Percentiles rank a stretch among this genome's conserved stretches.
Evolutionary conservation across 2,113 vertebrate species (phyloP).

Genomic region (Dromaius novaehollandiae): DNA sequence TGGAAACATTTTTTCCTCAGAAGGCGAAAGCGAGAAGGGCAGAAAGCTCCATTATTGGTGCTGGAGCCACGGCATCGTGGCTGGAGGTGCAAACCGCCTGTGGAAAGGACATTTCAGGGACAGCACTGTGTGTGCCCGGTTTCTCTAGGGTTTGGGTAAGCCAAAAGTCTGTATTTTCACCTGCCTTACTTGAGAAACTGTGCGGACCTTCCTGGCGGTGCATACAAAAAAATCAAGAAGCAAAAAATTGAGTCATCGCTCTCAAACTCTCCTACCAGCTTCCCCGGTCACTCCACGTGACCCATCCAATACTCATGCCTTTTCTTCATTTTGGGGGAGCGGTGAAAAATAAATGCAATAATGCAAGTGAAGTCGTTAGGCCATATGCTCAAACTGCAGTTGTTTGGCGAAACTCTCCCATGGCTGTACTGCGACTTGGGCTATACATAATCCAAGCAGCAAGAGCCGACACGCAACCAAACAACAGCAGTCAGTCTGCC

Average conservation of each 20-base stretch:
- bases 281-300: slow-evolving; percentile 18
- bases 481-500: neutral
- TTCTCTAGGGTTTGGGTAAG: neutral
- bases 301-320: slow-evolving; percentile 23
- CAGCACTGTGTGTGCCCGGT: accelerated
- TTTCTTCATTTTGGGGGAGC: slow-evolving; percentile 34
- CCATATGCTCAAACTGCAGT: neutral
- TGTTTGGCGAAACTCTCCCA: neutral
- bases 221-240: neutral
- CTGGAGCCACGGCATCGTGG: accelerated
- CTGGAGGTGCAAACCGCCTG: neutral
- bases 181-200: neutral
- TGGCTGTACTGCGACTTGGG: neutral
- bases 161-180: neutral
- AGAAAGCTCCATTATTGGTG: neutral
- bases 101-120: neutral
- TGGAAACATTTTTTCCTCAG: slow-evolving; percentile 38
- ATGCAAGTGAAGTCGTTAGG: neutral
- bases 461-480: neutral
- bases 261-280: slow-evolving; percentile 28
- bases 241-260: slow-evolving; percentile 15
- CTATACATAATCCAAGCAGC: neutral
- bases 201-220: slow-evolving; percentile 1
- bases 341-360: slow-evolving; percentile 36
- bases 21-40: neutral